Evolutionary conservation across 2,113 vertebrate genomes (phyloP).

Genomic region (Ceyx melanurus): DNA sequence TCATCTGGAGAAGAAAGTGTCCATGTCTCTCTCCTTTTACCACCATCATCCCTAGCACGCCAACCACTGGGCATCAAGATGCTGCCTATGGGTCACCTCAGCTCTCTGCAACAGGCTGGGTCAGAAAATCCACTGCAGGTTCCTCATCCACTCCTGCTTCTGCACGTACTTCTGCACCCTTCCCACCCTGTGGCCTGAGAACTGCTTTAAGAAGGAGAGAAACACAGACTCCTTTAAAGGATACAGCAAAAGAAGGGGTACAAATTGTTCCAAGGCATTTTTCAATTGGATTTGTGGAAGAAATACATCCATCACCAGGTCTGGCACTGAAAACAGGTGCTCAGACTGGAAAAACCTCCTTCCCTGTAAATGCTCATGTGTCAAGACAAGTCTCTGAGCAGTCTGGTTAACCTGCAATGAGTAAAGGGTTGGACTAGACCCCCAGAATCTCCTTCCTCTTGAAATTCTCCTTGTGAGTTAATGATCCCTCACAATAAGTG

Average conservation of each 20-base stretch:
- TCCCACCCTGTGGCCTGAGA: accelerated
- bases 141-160: neutral
- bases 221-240: neutral
- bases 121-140: neutral
- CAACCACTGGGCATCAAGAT: neutral
- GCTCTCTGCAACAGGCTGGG: neutral
- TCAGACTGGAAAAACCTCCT: neutral
- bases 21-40: neutral
- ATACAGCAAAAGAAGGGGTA: neutral
- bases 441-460: neutral
- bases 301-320: accelerated
- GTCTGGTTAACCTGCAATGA: neutral
- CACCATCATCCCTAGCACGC: neutral
- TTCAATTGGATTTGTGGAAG: accelerated
- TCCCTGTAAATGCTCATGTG: neutral
- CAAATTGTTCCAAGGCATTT: neutral
- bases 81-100: neutral
- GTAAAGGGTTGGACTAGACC: neutral
- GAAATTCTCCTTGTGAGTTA: neutral
- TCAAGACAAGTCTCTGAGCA: neutral
- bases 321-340: neutral
- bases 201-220: neutral
- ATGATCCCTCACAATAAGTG: neutral
- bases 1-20: neutral
- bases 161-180: neutral